Conservation (phyloP, 2,113 vertebrate genomes). For the Austrofundulus limnaeus region DNA sequence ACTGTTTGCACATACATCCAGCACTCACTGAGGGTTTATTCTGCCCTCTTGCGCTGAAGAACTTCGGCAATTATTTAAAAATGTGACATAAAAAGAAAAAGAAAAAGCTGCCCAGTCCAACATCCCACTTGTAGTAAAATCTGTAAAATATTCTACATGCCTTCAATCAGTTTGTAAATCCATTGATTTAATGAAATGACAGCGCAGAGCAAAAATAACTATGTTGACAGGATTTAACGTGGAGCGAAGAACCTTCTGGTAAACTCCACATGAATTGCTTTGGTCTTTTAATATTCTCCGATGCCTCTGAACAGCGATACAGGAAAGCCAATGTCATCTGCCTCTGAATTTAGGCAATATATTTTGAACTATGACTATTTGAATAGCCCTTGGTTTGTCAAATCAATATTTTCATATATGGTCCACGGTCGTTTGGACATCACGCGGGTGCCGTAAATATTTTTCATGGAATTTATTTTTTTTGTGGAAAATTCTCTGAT, state of each 20-base stretch:
- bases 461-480: constrained; percentile 42
- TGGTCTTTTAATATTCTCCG: constrained; percentile 12
- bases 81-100: not conserved
- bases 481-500: constrained; percentile 12
- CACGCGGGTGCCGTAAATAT: constrained; percentile 39
- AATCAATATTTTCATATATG: constrained; percentile 69
- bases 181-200: no score
- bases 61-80: constrained; percentile 14
- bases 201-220: not conserved
- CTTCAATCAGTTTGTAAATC: not conserved
- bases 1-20: constrained; percentile 9
- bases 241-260: not conserved
- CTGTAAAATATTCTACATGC: constrained; percentile 27
- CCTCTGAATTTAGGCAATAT: constrained; percentile 50
- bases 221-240: constrained; percentile 15
- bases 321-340: constrained; percentile 38
- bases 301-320: constrained; percentile 15
- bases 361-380: constrained; percentile 51
- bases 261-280: constrained; percentile 49
- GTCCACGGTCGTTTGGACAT: constrained; percentile 35
- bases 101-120: not conserved
- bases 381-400: constrained; percentile 57
- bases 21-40: constrained; percentile 10
- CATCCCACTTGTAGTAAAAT: constrained; percentile 30
- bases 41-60: constrained; percentile 9